Evolutionary conservation across 2,888 invertebrate species (phyloP), one percentile per base, ranked within the genome.

Genomic region (Piscicola geometra): DNA sequence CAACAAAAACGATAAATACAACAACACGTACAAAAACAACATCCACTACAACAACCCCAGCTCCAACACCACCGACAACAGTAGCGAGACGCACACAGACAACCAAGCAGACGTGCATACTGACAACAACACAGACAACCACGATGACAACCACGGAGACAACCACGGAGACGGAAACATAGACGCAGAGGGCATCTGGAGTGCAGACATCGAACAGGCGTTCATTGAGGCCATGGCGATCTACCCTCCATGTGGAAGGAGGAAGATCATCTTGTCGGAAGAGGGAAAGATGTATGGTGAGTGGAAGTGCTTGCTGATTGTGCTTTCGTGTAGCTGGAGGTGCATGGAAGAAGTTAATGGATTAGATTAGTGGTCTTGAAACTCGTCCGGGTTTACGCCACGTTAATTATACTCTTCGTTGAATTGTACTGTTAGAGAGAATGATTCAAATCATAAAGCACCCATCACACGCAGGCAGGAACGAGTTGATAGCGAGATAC

Each of bases 281-380:
- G 99, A 99, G 89, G 99, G 99, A 86, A 99, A 99, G 91, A 99
- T 99, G 99, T 99, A 98, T 90, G 99, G 98, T 99, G 89, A 74
- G 79, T 66, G 41, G 1, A n/a, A n/a, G n/a, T 64, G 30, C 30
- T 64, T 9, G 30, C 9, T 64, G n/a, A 64, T 15, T 64, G 9
- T 25, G 9, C 64, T 28, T 12, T 64, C 25, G 25, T n/a, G n/a
- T n/a, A n/a, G n/a, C n/a, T n/a, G n/a, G n/a, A n/a, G n/a, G n/a
- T n/a, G 30, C 32, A 30, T 3, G 25, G 32, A 35, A 9, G 32
- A 9, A 30, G 32, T 68, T 33, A 28, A 1, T 71, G 35, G 41
- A 41, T 25, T 9, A 68, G 35, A 1, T 33, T 30, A 0, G 21
- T 32, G 30, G 35, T 12, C 2, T 12, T 60, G 9, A 50, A 50